Percentiles rank a stretch among this genome's conserved stretches.
Conservation (phyloP, 1,140 invertebrate species). For the Leptoteleia sp. region DNA sequence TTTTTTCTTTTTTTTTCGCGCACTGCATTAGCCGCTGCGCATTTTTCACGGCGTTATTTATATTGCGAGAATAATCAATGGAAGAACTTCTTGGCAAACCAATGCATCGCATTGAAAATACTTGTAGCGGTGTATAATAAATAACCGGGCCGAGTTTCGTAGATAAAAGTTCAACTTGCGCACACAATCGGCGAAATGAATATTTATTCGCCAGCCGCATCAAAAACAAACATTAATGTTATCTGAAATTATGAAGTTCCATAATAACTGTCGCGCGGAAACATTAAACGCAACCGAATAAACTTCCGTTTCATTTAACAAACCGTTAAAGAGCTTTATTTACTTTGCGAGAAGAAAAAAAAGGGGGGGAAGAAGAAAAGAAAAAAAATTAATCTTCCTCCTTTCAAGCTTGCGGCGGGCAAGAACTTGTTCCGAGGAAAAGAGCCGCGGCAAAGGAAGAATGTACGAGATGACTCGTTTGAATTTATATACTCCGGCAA, state of each 20-base stretch:
- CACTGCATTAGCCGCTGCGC: neutral
- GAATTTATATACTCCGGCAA: slow-evolving; percentile 67
- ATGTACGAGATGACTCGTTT: slow-evolving; percentile 65
- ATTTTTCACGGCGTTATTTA: slow-evolving; percentile 27
- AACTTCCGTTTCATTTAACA: slow-evolving; percentile 58
- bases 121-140: no score
- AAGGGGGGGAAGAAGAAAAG: no score
- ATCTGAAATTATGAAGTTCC: slow-evolving; percentile 10
- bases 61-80: slow-evolving; percentile 14
- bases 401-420: slow-evolving; percentile 56
- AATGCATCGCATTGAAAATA: neutral
- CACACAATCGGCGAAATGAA: slow-evolving; percentile 14
- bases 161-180: slow-evolving; percentile 4
- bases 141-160: no score
- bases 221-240: slow-evolving; percentile 16
- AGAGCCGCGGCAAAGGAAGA: slow-evolving; percentile 50
- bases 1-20: neutral
- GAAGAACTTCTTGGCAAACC: slow-evolving; percentile 16
- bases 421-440: slow-evolving; percentile 59
- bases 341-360: slow-evolving; percentile 35
- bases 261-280: slow-evolving; percentile 13
- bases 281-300: slow-evolving; percentile 25
- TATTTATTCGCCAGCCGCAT: slow-evolving; percentile 9
- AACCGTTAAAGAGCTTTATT: slow-evolving; percentile 63
- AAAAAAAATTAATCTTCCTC: slow-evolving; percentile 66